Conservation (phyloP, 2,888 invertebrate species). For the Dicycla oo region DNA sequence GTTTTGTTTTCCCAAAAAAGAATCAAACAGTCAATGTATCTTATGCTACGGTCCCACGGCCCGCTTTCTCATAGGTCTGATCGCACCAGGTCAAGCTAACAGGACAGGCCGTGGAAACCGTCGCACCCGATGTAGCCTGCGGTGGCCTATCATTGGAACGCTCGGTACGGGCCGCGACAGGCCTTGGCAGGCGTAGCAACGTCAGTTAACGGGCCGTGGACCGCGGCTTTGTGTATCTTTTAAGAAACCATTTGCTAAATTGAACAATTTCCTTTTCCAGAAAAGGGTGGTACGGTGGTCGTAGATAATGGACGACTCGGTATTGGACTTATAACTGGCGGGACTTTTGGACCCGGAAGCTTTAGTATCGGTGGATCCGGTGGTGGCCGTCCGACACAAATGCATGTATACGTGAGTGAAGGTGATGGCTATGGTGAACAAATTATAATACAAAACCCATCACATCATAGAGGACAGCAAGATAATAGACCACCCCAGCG, state of each 20-base stretch:
- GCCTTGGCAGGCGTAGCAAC: too few species aligned
- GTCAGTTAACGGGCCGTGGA: too few species aligned
- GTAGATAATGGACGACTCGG: slow-evolving; percentile 21
- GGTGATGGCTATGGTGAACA: neutral
- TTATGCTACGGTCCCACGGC: too few species aligned
- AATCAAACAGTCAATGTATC: neutral
- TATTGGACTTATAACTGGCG: slow-evolving; percentile 34
- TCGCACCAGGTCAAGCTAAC: too few species aligned
- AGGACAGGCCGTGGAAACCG: too few species aligned
- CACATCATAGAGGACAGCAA: neutral
- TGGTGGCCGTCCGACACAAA: neutral
- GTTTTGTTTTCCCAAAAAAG: neutral
- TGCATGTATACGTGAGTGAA: neutral
- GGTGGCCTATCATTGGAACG: too few species aligned
- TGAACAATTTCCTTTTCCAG: slow-evolving; percentile 14
- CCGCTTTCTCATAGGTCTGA: too few species aligned
- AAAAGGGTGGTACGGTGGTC: neutral
- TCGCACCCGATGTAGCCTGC: too few species aligned
- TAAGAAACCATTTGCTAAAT: neutral
- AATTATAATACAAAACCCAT: neutral
- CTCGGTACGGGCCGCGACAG: too few species aligned
- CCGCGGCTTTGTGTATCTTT: too few species aligned
- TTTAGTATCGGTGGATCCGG: slow-evolving; percentile 30
- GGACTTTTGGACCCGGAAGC: slow-evolving; percentile 39
- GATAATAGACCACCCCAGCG: neutral